A percentile compares a stretch with the other conserved stretches of the same genome.
Evolutionary conservation across 64 coral and sea anemone species (phyloP).

Genomic region (Astreopora myriophthalma): DNA sequence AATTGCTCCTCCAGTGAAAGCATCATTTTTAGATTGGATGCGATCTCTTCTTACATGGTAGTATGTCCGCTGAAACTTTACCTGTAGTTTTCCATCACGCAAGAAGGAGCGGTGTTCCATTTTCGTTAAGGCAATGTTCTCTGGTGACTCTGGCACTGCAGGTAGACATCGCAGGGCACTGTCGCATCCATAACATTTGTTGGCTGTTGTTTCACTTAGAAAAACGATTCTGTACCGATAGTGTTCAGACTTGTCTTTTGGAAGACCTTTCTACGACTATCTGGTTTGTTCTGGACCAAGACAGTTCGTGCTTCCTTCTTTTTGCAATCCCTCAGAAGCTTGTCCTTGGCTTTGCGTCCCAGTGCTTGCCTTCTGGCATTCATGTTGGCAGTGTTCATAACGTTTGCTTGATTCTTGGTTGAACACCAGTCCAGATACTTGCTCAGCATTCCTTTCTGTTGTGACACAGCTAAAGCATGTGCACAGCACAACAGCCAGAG

Average conservation of each 20-base stretch:
- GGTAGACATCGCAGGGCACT: slow-evolving; percentile 15
- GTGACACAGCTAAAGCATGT: background rate
- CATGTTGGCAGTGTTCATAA: slow-evolving; percentile 19
- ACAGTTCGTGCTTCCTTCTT: background rate
- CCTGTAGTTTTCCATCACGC: slow-evolving; percentile 20
- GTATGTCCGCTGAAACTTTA: background rate
- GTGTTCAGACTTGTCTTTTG: background rate
- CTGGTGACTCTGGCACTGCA: slow-evolving; percentile 16
- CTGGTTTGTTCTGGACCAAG: background rate
- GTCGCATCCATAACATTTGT: slow-evolving; percentile 24
- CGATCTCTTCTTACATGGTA: too few relatives aligned
- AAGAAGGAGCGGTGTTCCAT: slow-evolving; percentile 31
- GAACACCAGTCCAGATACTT: background rate
- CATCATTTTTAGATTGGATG: too few relatives aligned
- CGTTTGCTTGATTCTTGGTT: background rate
- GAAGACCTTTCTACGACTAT: background rate
- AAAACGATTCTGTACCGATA: background rate
- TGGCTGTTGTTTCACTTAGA: background rate
- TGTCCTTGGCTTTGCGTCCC: slow-evolving; percentile 16
- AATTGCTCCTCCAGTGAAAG: too few relatives aligned
- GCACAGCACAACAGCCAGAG: background rate
- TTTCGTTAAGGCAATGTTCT: slow-evolving; percentile 1
- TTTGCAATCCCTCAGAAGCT: background rate
- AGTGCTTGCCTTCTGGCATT: slow-evolving; percentile 12
- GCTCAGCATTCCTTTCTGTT: background rate